phyloP scores from a whole-genome alignment of 2,888 invertebrate genomes.

The Thalpophila matura region DNA sequence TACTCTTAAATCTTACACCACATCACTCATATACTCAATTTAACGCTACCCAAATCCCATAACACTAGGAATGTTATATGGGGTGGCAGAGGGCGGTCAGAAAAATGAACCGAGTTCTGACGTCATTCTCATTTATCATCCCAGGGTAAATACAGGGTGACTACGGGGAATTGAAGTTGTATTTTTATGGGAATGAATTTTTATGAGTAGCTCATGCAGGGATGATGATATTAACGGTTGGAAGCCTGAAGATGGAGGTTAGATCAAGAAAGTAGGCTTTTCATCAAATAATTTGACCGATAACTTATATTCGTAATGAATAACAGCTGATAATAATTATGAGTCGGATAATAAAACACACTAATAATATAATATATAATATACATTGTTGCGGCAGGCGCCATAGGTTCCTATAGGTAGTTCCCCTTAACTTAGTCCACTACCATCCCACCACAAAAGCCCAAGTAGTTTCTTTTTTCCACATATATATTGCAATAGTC shows the following conservation, averaged over 20 bases:
- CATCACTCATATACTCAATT: conserved; percentile 60
- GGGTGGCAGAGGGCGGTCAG: conserved; percentile 54
- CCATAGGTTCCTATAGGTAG: too few species aligned
- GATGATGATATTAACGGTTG: neutral
- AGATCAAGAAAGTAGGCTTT: neutral
- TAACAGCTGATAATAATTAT: too few species aligned
- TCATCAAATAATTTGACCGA: too few species aligned
- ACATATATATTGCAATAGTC: too few species aligned
- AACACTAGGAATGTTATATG: conserved; percentile 47
- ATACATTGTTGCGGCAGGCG: too few species aligned
- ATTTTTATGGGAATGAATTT: conserved; percentile 48
- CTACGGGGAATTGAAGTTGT: conserved; percentile 61
- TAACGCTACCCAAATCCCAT: conserved; percentile 62
- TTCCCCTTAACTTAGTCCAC: too few species aligned
- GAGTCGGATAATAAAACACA: too few species aligned
- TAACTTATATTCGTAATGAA: too few species aligned
- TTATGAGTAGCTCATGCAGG: conserved; percentile 16
- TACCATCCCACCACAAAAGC: too few species aligned
- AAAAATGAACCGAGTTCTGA: conserved; percentile 65
- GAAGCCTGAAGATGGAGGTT: neutral
- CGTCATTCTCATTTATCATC: conserved; percentile 70
- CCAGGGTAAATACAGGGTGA: conserved; percentile 54
- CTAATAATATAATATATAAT: too few species aligned
- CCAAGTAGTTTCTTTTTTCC: too few species aligned
- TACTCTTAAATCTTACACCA: conserved; percentile 33